phyloP scores from a whole-genome alignment of 1,140 invertebrate species.

The Lithobius niger region DNA sequence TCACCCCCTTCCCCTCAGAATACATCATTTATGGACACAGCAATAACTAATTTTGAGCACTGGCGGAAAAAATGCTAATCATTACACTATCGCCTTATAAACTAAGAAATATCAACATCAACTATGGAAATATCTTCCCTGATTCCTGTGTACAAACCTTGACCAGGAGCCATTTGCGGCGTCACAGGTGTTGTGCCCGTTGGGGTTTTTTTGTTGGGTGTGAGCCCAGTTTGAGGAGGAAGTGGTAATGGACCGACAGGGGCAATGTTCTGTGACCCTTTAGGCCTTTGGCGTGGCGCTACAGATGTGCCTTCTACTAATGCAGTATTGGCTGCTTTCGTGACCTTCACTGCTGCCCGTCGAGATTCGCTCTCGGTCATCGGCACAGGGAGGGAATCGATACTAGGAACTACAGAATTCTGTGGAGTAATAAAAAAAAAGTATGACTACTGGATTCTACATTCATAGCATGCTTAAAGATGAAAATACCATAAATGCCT shows the following conservation, averaged over 20 bases:
- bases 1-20: too few relatives aligned
- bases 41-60: too few relatives aligned
- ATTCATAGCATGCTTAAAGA: background rate
- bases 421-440: slow-evolving; percentile 25
- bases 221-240: slow-evolving; percentile 28
- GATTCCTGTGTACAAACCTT: too few relatives aligned
- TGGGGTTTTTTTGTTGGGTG: slow-evolving; percentile 8
- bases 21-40: too few relatives aligned
- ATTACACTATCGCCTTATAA: too few relatives aligned
- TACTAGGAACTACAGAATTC: slow-evolving; percentile 47
- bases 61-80: too few relatives aligned
- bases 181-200: slow-evolving; percentile 14
- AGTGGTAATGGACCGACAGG: slow-evolving; percentile 25
- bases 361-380: slow-evolving; percentile 45
- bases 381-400: slow-evolving; percentile 49
- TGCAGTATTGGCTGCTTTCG: slow-evolving; percentile 24
- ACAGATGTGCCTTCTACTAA: slow-evolving; percentile 61
- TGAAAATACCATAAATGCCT: too few relatives aligned
- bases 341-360: background rate
- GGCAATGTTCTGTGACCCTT: slow-evolving; percentile 38
- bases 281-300: slow-evolving; percentile 68
- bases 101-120: too few relatives aligned
- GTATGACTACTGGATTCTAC: background rate
- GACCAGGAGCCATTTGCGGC: too few relatives aligned
- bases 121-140: too few relatives aligned